phyloP scores from a whole-genome alignment of 2,888 invertebrate species.

The Panopea generosa region DNA sequence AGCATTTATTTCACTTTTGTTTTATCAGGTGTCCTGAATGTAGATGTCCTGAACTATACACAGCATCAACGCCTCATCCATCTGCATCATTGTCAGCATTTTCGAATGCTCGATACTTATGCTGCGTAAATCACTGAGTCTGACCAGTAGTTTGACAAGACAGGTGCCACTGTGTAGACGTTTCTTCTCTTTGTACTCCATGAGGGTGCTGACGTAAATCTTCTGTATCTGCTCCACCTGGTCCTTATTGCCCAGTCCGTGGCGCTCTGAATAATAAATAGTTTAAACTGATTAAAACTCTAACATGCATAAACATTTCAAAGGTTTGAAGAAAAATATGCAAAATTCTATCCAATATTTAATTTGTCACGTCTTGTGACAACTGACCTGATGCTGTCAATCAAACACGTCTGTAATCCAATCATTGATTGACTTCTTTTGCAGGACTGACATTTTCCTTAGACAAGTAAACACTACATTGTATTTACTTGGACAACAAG shows the following conservation, averaged over 20 bases:
- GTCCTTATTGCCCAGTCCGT: constrained; percentile 94
- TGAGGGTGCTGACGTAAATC: constrained; percentile 96
- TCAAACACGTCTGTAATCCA: too few species aligned
- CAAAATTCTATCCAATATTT: too few species aligned
- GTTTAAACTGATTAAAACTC: too few species aligned
- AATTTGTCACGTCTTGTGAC: too few species aligned
- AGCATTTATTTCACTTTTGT: too few species aligned
- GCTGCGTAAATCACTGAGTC: constrained; percentile 96
- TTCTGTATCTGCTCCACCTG: constrained; percentile 98
- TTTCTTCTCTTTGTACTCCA: constrained; percentile 94
- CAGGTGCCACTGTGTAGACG: constrained; percentile 84
- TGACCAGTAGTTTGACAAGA: constrained; percentile 96
- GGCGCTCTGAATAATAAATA: constrained; percentile 89
- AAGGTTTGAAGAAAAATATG: too few species aligned
- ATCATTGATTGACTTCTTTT: too few species aligned
- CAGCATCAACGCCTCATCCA: constrained; percentile 97
- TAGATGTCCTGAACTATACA: constrained; percentile 97
- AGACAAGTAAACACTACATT: too few species aligned
- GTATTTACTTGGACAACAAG: too few species aligned
- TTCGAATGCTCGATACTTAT: constrained; percentile 98
- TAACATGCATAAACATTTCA: too few species aligned
- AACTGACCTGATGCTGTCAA: too few species aligned
- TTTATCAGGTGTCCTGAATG: constrained; percentile 85
- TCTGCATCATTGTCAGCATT: constrained; percentile 98
- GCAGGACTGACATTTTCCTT: too few species aligned